These are phyloP conservation scores for Cichladusa arquata DNA, from an alignment of 2,113 vertebrate genomes.

Conservation along the genomic window DNA sequence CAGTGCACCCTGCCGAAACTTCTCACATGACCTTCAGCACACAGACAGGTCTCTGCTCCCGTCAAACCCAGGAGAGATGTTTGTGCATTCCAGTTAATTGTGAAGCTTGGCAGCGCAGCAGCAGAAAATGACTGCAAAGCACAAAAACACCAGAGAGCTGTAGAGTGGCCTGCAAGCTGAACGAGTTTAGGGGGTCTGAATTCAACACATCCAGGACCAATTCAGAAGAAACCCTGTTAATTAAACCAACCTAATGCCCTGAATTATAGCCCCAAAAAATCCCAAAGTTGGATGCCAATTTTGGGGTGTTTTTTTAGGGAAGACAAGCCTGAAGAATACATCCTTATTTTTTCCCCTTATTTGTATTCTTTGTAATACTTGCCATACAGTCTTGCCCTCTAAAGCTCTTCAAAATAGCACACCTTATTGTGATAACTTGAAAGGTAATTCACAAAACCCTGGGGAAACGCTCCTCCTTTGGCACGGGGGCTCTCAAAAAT, in stretches of 20 bases:
- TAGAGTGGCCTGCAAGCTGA: not conserved
- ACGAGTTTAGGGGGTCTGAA: not conserved
- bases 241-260: not conserved
- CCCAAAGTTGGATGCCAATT: not conserved
- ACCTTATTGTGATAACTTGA: not conserved
- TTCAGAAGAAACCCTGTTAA: not conserved
- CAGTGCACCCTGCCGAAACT: conserved; percentile 52
- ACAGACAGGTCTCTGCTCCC: conserved; percentile 51
- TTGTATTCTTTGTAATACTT: not conserved
- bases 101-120: not conserved
- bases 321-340: not conserved
- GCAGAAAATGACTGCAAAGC: conserved; percentile 37
- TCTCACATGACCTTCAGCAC: conserved; percentile 48
- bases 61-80: conserved; percentile 47
- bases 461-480: not conserved
- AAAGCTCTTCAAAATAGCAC: not conserved
- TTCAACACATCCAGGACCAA: not conserved
- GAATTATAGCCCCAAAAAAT: not conserved
- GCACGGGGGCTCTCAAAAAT: not conserved
- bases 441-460: not conserved
- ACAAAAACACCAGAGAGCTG: conserved; percentile 12
- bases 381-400: not conserved
- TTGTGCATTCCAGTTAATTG: conserved; percentile 52
- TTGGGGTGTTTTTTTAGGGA: not conserved
- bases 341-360: not conserved